Conservation (phyloP, 2,797 vertebrate species). For the Sebastes aleutianus region DNA sequence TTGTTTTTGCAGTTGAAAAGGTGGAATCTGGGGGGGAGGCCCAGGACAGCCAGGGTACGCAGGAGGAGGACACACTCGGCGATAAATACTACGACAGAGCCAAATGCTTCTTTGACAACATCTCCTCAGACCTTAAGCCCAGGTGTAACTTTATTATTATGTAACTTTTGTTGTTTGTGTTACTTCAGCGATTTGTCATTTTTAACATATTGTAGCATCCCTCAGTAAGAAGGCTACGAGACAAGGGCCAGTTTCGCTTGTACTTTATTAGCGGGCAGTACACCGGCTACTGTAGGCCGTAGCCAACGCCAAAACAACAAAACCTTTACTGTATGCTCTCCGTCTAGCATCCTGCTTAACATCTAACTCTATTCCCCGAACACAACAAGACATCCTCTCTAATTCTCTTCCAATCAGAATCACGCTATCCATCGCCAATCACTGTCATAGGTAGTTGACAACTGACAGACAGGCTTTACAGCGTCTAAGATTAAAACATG, state of each 20-base stretch:
- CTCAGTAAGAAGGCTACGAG: background rate
- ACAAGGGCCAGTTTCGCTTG: background rate
- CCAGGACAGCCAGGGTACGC: conserved; percentile 72
- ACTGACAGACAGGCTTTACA: background rate
- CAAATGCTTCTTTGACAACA: conserved; percentile 98
- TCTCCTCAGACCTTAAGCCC: conserved; percentile 94
- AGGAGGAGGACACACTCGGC: conserved; percentile 84
- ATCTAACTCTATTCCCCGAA: background rate
- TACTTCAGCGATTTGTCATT: background rate
- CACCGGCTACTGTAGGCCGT: background rate
- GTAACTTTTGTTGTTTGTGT: background rate
- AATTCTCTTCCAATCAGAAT: background rate
- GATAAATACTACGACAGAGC: conserved; percentile 96
- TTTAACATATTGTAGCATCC: background rate
- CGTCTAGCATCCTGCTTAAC: background rate
- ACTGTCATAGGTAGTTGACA: background rate
- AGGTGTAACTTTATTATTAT: conserved; percentile 77
- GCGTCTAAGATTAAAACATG: background rate
- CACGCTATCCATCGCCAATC: background rate
- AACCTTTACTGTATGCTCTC: background rate
- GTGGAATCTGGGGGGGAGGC: conserved; percentile 80
- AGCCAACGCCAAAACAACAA: background rate
- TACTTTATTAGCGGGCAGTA: background rate
- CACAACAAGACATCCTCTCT: background rate
- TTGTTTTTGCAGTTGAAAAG: conserved; percentile 76